Evolutionary conservation across 2,888 invertebrate genomes (phyloP).

Genomic region (Podabrus alpinus): DNA sequence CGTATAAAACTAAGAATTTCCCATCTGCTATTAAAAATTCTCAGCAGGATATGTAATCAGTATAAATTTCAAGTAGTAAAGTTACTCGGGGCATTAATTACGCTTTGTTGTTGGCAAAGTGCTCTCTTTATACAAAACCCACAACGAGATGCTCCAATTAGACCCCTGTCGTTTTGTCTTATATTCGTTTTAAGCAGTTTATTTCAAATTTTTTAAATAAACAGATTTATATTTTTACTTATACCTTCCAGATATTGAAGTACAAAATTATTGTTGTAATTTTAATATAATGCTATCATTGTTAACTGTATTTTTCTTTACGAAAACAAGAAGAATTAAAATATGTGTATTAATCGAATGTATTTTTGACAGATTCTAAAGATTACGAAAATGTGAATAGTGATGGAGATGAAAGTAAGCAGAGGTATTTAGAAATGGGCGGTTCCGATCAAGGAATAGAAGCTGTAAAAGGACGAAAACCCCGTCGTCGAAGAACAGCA

Average conservation of each 20-base stretch:
- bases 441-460: slow-evolving; percentile 22
- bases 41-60: slow-evolving; percentile 14
- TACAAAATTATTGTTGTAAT: neutral
- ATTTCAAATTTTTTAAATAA: slow-evolving; percentile 36
- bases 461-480: slow-evolving; percentile 68
- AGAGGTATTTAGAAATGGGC: slow-evolving; percentile 21
- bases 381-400: slow-evolving; percentile 51
- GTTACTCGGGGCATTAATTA: slow-evolving; percentile 41
- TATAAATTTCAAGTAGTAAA: slow-evolving; percentile 32
- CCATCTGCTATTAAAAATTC: neutral
- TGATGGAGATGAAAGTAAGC: slow-evolving; percentile 35
- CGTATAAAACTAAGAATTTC: neutral
- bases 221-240: slow-evolving; percentile 32
- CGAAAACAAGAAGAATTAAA: neutral
- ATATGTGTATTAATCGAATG: neutral
- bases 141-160: slow-evolving; percentile 34
- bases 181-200: slow-evolving; percentile 43
- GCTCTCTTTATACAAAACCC: slow-evolving; percentile 30
- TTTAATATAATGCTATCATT: neutral
- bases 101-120: slow-evolving; percentile 29
- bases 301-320: neutral
- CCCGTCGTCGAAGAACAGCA: slow-evolving; percentile 83
- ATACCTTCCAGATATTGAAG: slow-evolving; percentile 17
- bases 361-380: slow-evolving; percentile 26
- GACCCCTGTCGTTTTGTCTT: slow-evolving; percentile 31